Evolutionary conservation across 1,140 invertebrate genomes (phyloP).

Genomic region (Megalopta genalis): DNA sequence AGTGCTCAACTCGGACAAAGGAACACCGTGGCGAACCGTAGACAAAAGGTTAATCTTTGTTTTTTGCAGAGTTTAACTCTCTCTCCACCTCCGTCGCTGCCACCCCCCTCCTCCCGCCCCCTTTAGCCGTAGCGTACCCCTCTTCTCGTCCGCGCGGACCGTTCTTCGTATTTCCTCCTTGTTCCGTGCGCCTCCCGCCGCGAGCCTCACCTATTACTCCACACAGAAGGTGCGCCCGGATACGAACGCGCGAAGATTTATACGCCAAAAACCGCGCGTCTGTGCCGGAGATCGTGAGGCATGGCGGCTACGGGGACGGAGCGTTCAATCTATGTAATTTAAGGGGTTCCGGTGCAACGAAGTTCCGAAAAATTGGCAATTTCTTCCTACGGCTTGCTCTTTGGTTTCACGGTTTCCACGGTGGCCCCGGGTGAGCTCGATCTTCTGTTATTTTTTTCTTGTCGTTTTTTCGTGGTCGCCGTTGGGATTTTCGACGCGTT

Average conservation of each 20-base stretch:
- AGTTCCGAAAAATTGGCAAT: not conserved
- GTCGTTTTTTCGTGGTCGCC: too few relatives aligned
- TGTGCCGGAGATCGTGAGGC: not conserved
- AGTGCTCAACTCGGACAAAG: slow-evolving; percentile 76
- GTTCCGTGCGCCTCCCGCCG: not conserved
- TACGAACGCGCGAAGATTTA: slow-evolving; percentile 30
- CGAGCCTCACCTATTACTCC: not conserved
- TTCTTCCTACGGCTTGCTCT: too few relatives aligned
- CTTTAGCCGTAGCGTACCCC: not conserved
- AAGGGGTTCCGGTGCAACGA: not conserved
- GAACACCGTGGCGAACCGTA: slow-evolving; percentile 66
- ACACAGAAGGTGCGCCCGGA: not conserved
- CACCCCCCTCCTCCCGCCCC: not conserved
- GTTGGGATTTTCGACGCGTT: too few relatives aligned
- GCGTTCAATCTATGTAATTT: slow-evolving; percentile 5
- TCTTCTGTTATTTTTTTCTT: too few relatives aligned
- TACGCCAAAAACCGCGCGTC: not conserved
- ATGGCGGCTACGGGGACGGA: too few relatives aligned
- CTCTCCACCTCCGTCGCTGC: slow-evolving; percentile 12
- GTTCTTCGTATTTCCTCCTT: slow-evolving; percentile 32
- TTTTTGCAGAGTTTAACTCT: slow-evolving; percentile 71
- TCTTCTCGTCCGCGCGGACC: too few relatives aligned
- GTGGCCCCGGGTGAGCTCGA: too few relatives aligned
- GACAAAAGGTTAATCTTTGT: slow-evolving; percentile 79
- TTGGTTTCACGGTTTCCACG: too few relatives aligned